phyloP scores from a whole-genome alignment of 2,113 vertebrate species.

The Corythaeola cristata region DNA sequence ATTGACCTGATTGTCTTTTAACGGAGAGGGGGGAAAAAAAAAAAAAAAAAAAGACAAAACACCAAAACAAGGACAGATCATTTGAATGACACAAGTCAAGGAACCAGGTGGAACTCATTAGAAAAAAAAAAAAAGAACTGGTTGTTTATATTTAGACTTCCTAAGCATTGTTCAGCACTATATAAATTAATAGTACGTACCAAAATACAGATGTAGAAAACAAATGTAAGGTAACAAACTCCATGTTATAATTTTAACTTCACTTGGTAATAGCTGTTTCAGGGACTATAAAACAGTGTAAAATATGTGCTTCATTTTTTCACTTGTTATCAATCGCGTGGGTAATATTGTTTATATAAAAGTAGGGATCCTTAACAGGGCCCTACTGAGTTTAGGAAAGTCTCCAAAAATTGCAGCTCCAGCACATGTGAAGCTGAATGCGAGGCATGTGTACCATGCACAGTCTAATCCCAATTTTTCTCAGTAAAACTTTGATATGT shows the following conservation, averaged over 20 bases:
- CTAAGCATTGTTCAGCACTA: background rate
- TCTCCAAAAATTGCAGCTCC: slow-evolving; percentile 28
- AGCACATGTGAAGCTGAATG: background rate
- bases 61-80: background rate
- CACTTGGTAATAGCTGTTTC: background rate
- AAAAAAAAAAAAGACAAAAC: background rate
- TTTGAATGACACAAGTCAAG: background rate
- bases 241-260: background rate
- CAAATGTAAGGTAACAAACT: background rate
- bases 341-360: slow-evolving; percentile 3
- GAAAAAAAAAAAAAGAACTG: background rate
- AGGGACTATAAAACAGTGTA: slow-evolving; percentile 9
- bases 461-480: slow-evolving; percentile 28
- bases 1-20: background rate
- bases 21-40: background rate
- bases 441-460: background rate
- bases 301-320: slow-evolving; percentile 16
- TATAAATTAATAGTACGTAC: background rate
- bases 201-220: background rate
- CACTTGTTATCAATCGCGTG: slow-evolving; percentile 25
- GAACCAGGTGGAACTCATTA: background rate
- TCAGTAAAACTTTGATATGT: background rate
- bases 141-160: background rate
- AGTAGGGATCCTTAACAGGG: background rate
- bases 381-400: slow-evolving; percentile 16